A percentile compares a stretch with the other conserved stretches of the same genome.
phyloP scores from a whole-genome alignment of 23 tunicate genomes.

The Pegea sp. region DNA sequence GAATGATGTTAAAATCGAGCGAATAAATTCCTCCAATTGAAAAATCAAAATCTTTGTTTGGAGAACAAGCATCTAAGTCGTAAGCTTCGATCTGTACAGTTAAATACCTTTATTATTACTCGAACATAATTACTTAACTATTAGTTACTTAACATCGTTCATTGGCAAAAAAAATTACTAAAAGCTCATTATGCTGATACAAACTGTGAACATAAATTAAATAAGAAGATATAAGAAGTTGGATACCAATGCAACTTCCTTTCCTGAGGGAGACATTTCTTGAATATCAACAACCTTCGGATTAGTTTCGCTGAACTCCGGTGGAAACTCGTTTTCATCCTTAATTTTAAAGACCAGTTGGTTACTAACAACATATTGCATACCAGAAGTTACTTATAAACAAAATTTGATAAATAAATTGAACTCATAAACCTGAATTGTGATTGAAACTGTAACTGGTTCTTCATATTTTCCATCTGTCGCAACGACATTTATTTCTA shows the following conservation, averaged over 20 bases:
- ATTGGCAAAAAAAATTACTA: too few relatives aligned
- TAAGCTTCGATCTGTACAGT: background rate
- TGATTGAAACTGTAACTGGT: background rate
- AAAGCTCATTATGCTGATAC: too few relatives aligned
- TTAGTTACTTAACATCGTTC: too few relatives aligned
- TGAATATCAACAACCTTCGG: background rate
- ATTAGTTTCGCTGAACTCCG: background rate
- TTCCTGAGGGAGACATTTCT: background rate
- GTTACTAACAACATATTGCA: too few relatives aligned
- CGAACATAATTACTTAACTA: too few relatives aligned
- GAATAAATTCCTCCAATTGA: background rate
- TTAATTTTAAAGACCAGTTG: too few relatives aligned
- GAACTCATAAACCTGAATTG: conserved; percentile 1
- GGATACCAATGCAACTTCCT: background rate
- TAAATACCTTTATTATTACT: background rate
- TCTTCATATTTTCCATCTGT: background rate
- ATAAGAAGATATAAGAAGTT: background rate
- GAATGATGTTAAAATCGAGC: background rate
- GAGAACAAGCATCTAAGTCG: background rate
- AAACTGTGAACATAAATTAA: too few relatives aligned
- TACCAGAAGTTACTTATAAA: too few relatives aligned
- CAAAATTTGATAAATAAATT: background rate
- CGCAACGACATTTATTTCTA: background rate
- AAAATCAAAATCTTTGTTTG: background rate
- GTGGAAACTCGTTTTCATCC: background rate